A percentile compares a stretch with the other conserved stretches of the same genome.
Conservation (phyloP, 2,797 vertebrate genomes). For the Pseudochirops cupreus region DNA sequence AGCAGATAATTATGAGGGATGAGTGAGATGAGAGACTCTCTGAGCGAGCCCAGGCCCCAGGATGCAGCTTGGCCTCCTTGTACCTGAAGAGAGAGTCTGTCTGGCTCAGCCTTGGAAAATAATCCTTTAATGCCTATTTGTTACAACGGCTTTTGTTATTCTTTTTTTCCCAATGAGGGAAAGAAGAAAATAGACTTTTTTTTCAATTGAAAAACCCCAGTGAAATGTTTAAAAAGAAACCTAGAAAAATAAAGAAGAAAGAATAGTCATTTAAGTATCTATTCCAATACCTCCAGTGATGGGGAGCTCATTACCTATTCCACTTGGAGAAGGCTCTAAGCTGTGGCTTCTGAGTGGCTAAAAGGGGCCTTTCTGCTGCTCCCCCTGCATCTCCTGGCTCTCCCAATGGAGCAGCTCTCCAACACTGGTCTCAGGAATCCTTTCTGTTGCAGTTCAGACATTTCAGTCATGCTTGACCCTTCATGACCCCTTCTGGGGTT, state of each 20-base stretch:
- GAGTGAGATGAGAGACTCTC: background rate
- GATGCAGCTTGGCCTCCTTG: background rate
- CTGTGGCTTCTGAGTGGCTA: background rate
- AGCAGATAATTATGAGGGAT: background rate
- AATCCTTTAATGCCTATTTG: background rate
- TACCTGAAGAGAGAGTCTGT: background rate
- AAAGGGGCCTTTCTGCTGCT: background rate
- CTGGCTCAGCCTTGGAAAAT: background rate
- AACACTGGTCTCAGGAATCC: background rate
- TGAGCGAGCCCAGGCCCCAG: background rate
- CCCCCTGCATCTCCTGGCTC: background rate
- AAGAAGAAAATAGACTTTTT: background rate
- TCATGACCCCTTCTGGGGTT: background rate
- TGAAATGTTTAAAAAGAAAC: background rate
- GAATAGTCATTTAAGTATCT: background rate
- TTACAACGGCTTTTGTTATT: background rate
- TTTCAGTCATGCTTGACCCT: background rate
- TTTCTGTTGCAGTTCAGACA: background rate
- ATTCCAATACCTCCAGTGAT: background rate
- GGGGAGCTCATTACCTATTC: background rate
- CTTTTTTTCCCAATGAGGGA: background rate
- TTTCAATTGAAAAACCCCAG: background rate
- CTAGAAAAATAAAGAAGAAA: background rate
- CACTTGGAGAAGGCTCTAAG: background rate
- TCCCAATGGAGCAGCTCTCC: background rate